Evolutionary conservation across 2,113 vertebrate genomes (phyloP).

Genomic region (Uria lomvia): DNA sequence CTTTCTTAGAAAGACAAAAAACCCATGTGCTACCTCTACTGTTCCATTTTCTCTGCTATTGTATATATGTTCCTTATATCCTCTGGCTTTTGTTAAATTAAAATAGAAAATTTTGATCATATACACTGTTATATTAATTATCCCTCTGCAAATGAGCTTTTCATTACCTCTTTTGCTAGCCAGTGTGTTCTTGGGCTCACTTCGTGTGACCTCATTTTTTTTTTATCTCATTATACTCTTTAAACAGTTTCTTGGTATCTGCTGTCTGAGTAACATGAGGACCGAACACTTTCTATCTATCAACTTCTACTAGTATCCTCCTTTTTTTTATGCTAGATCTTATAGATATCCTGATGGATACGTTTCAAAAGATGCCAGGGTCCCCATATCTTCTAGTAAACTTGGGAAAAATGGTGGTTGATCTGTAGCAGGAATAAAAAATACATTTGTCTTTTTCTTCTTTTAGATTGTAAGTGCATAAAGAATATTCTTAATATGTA

Average conservation of each 20-base stretch:
- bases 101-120: neutral
- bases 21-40: neutral
- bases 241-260: neutral
- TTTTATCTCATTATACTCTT: neutral
- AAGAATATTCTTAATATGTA: neutral
- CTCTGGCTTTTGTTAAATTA: neutral
- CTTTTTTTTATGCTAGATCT: neutral
- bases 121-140: neutral
- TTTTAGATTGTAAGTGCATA: neutral
- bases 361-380: neutral
- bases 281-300: neutral
- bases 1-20: neutral
- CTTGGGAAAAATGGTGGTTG: neutral
- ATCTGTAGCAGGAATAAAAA: neutral
- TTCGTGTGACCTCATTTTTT: neutral
- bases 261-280: neutral
- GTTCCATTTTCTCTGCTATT: neutral
- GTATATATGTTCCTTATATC: neutral
- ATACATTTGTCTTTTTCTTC: neutral
- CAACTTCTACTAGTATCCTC: neutral
- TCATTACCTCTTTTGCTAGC: neutral
- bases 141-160: neutral
- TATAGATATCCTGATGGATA: neutral
- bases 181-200: neutral
- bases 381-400: neutral